Evolutionary conservation across 2,797 vertebrate genomes (phyloP).

Genomic region (Xerus rutilus): DNA sequence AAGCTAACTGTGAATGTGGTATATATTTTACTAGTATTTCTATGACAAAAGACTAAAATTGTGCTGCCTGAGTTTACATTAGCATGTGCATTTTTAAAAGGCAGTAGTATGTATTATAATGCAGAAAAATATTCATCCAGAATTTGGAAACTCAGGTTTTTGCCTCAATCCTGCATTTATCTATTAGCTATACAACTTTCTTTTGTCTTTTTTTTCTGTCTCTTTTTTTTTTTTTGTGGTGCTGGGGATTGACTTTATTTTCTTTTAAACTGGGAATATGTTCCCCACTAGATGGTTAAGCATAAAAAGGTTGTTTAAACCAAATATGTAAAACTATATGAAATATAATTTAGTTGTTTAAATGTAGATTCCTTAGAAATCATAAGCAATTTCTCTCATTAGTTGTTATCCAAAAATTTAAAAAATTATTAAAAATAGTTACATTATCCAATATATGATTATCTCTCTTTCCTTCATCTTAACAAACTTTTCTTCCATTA

Average conservation of each 20-base stretch:
- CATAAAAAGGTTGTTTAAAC: constrained; percentile 32
- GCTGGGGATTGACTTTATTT: background rate
- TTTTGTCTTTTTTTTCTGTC: background rate
- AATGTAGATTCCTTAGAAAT: constrained; percentile 11
- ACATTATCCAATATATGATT: background rate
- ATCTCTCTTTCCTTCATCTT: background rate
- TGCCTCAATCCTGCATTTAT: background rate
- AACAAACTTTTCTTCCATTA: background rate
- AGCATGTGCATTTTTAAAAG: constrained; percentile 59
- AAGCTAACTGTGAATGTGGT: constrained; percentile 43
- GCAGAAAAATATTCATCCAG: background rate
- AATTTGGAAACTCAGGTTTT: background rate
- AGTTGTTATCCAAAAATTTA: background rate
- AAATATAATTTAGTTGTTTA: constrained; percentile 43
- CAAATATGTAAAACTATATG: constrained; percentile 27
- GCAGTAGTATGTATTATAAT: background rate
- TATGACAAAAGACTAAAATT: constrained; percentile 36
- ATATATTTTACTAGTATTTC: constrained; percentile 64
- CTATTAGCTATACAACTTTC: background rate
- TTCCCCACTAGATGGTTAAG: background rate
- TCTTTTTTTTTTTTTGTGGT: background rate
- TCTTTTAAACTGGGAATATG: constrained; percentile 2
- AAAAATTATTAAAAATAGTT: too few relatives aligned
- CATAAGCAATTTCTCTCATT: constrained; percentile 6
- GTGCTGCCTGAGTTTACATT: constrained; percentile 5